Percentiles rank a stretch among this genome's conserved stretches.
phyloP scores from a whole-genome alignment of 2,113 vertebrate genomes.

The Motacilla alba region DNA sequence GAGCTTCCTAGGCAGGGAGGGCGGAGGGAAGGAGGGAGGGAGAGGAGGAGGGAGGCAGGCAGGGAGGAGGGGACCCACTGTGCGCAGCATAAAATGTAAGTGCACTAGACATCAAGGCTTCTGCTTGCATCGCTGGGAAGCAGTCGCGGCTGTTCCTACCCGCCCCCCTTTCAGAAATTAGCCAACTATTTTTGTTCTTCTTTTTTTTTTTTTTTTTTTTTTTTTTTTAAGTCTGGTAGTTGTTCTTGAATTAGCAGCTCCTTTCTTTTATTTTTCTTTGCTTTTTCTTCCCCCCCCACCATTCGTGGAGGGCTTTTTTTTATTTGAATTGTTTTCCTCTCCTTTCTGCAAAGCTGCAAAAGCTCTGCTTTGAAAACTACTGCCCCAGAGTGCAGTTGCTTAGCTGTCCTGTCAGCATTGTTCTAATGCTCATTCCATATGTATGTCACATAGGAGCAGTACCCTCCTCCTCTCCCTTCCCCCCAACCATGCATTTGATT shows the following conservation, averaged over 20 bases:
- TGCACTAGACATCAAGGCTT: slow-evolving; percentile 51
- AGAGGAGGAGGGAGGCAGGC: neutral
- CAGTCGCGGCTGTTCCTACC: neutral
- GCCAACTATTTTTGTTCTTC: neutral
- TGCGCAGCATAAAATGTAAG: slow-evolving; percentile 40
- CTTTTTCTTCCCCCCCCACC: neutral
- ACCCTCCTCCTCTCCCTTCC: slow-evolving; percentile 55
- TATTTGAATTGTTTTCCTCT: slow-evolving; percentile 29
- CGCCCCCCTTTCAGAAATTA: neutral
- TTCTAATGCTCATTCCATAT: slow-evolving; percentile 81
- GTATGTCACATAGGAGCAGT: slow-evolving; percentile 78
- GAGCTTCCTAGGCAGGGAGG: slow-evolving; percentile 59
- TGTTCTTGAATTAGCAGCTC: neutral
- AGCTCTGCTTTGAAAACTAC: slow-evolving; percentile 71
- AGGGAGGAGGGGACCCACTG: slow-evolving; percentile 32
- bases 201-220: neutral
- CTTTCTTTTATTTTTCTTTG: slow-evolving; percentile 12
- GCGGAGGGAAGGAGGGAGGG: slow-evolving; percentile 38
- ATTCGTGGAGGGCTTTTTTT: neutral
- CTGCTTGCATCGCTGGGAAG: slow-evolving; percentile 41
- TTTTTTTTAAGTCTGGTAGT: neutral
- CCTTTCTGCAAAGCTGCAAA: slow-evolving; percentile 57
- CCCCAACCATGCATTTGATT: slow-evolving; percentile 31
- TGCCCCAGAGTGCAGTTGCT: slow-evolving; percentile 69
- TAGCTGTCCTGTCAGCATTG: slow-evolving; percentile 76